Base-by-base conservation (phyloP, 2,113 vertebrate species). In the Conger conger region DNA sequence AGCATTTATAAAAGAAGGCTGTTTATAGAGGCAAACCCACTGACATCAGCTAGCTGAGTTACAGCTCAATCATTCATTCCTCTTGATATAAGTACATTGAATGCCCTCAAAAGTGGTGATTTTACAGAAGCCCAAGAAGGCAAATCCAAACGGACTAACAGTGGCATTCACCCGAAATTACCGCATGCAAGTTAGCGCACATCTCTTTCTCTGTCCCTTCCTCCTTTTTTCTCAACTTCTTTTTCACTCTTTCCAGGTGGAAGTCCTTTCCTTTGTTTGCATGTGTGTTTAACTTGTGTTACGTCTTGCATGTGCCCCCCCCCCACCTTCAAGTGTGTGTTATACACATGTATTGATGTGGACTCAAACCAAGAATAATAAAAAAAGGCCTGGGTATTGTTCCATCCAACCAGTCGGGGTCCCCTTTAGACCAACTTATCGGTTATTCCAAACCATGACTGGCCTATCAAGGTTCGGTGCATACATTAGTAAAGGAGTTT, bases 131-230 rank as follows among this genome's bases (percentile, higher is more conserved):
- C 81, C 76, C 77, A 53, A 77, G 20, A 33, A 30, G 68, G n/a
- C 83, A 83, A 33, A 7, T 80, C 40, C 85, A 86, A 76, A 84
- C 63, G 76, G 86, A 91, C 84, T 96, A 96, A 96, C 95, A 90
- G 87, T 80, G 93, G 35, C 94, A 95, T 95, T 92, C 37, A 33
- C 76, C 85, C 90, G 83, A 84, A 83, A 36, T 92, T 90, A 83
- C 85, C 92, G 93, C 91, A 89, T 93, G 96, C 92, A 86, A 89
- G 91, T 88, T 86, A 77, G 57, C 54, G 80, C 73, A 86, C 85
- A 38, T 87, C 82, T 88, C 77, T 85, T 38, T 81, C 89, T 86
- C 68, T 50, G 79, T 86, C 88, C 78, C 85, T 85, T 38, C 77
- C 83, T 79, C 83, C 30, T 84, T 89, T 60, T 33, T 53, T 87